Base-by-base conservation (phyloP, 2,888 invertebrate genomes). In the Xestoiulus laeticollis region DNA sequence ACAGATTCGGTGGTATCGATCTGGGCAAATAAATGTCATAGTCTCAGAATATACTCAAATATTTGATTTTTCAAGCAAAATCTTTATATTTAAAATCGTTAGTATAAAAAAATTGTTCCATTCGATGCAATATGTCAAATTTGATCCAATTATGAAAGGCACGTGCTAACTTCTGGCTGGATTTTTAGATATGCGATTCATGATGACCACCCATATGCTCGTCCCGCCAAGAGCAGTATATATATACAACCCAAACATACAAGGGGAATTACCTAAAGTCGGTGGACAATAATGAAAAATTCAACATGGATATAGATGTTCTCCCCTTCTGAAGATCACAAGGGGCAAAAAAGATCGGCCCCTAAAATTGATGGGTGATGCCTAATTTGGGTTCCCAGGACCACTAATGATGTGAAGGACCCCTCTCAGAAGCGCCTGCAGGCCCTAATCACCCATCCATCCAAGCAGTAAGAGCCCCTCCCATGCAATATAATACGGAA, bases 1-100 rank as follows among this genome's bases (percentile, higher is more conserved):
- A 87, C 87, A n/a, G 38, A 22, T 26, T 82, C 8, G 14, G 87
- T 84, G 19, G 87, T 87, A 22, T 86, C 30, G 26, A 86, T 33
- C 86, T 86, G n/a, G 14, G 85, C 12, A 38, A 48, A 16, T 26
- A 84, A 83, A 26, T 82, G 1, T 26, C 22, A 82, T 38, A n/a
- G n/a, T n/a, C n/a, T n/a, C n/a, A n/a, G n/a, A n/a, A n/a, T n/a
- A n/a, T n/a, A n/a, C n/a, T n/a, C n/a, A n/a, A n/a, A n/a, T n/a
- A n/a, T n/a, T n/a, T n/a, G n/a, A n/a, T n/a, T n/a, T n/a, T n/a
- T n/a, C 38, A 32, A 85, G 3, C 2, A 85, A 43, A 85, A 12
- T 38, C 22, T 38, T 22, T 8, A 19, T 1, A 85, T 22, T 33
- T 33, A n/a, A 26, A n/a, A 59, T 59, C 1, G 19, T n/a, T 59